These are phyloP conservation scores for Odontamblyopus rebecca DNA, from an alignment of 2,797 vertebrate species.

Conservation along the genomic window DNA sequence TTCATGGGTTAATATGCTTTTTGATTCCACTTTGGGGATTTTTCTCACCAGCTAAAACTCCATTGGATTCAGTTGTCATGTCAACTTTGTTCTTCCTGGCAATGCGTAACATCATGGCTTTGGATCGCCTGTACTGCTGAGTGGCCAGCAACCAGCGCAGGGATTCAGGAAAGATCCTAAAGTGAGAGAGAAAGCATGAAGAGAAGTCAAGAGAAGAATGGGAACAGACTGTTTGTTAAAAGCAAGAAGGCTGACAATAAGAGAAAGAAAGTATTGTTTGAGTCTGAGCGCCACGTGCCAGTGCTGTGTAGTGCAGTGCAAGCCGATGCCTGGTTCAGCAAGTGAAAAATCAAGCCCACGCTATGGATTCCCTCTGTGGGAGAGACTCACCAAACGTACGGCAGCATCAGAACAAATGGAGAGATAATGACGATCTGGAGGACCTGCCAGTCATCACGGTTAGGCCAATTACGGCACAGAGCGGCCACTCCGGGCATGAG, in stretches of 20 bases:
- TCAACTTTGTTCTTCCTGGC: constrained; percentile 86
- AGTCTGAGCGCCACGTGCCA: constrained; percentile 28
- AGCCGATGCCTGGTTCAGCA: constrained; percentile 65
- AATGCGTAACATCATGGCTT: constrained; percentile 88
- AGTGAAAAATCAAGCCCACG: constrained; percentile 22
- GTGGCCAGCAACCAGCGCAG: constrained; percentile 96
- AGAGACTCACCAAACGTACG: constrained; percentile 91
- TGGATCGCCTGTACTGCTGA: constrained; percentile 89
- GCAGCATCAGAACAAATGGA: constrained; percentile 92
- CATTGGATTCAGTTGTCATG: constrained; percentile 81
- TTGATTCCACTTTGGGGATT: neutral
- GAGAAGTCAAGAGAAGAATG: constrained; percentile 26
- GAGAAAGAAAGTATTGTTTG: constrained; percentile 68
- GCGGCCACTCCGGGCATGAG: constrained; percentile 94
- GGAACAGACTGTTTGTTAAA: constrained; percentile 35
- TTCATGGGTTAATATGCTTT: neutral
- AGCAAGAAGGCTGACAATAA: constrained; percentile 32
- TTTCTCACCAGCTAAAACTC: constrained; percentile 86
- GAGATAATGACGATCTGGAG: constrained; percentile 95
- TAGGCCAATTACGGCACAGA: constrained; percentile 91
- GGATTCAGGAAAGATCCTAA: constrained; percentile 94
- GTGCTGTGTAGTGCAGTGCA: constrained; percentile 54
- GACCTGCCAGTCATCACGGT: constrained; percentile 90
- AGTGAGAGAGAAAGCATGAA: neutral
- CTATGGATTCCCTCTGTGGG: constrained; percentile 51